Evolutionary conservation across 2,797 vertebrate species (phyloP), one percentile per base, ranked within the genome.

Genomic region (Hoplostethus mediterraneus): DNA sequence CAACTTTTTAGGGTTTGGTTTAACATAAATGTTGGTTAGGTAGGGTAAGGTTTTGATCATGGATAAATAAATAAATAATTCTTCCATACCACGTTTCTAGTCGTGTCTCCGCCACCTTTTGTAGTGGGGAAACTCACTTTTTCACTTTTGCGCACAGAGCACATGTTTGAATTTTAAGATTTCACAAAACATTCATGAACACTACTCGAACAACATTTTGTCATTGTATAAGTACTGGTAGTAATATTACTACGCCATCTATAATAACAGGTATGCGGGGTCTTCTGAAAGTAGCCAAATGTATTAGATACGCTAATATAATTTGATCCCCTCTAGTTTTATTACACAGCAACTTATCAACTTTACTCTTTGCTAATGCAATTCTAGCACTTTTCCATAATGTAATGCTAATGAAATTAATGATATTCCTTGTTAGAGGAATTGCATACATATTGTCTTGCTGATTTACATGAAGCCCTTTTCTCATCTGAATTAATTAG

Each of bases 401-500:
- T 64, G 36, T 42, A 38, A 55, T 31, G 44, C n/a, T 73, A 59
- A 69, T 8, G 16, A 0, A 5, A 69, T 30, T 11, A 38, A 48
- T 56, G 62, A 11, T 56, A 42, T 49, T 49, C 45, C 57, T 56
- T 64, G 40, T 64, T 51, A 16, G 28, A 76, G 12, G 30, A 36
- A 56, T 21, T 25, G 30, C 55, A 44, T 36, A 49, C 28, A 12
- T 38, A 36, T 7, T 10, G 36, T 53, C 52, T 40, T 13, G 31
- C 45, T 49, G 12, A 71, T 79, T 75, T 69, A 52, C 68, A 45
- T 9, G 13, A 71, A 53, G 4, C 48, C 42, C 40, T 45, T 75
- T 57, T 63, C 8, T 40, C 44, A 59, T 66, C 36, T 5, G 25
- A 71, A 75, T 73, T 30, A 52, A 67, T 79, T 55, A 53, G 49